phyloP scores from a whole-genome alignment of 2,113 vertebrate genomes.

The Saguinus midas region DNA sequence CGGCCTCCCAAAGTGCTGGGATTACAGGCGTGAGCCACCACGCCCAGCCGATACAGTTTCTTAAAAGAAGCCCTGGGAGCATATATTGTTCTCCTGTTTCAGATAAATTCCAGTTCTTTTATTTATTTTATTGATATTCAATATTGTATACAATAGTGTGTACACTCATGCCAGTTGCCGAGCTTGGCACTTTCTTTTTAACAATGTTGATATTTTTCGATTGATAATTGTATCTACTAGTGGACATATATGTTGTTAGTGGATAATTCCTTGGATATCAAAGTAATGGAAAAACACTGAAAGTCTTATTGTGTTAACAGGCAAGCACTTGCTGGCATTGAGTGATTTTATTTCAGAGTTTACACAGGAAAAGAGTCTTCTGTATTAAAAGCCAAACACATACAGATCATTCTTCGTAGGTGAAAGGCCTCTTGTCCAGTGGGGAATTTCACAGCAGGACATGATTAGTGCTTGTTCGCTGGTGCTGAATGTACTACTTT shows the following conservation, averaged over 20 bases:
- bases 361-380: neutral
- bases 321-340: neutral
- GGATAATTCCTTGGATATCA: neutral
- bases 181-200: neutral
- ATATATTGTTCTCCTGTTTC: neutral
- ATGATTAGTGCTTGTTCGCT: neutral
- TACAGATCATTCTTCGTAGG: neutral
- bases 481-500: neutral
- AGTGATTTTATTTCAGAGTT: conserved; percentile 14
- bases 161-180: neutral
- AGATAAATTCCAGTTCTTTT: neutral
- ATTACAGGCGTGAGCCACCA: too few species aligned
- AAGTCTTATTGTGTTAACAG: neutral
- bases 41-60: neutral
- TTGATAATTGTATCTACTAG: conserved; percentile 40
- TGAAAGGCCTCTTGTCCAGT: neutral
- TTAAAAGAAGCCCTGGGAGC: neutral
- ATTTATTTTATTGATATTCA: neutral
- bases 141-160: neutral
- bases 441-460: neutral
- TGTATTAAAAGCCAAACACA: conserved; percentile 14
- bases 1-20: too few species aligned
- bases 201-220: neutral
- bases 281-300: neutral
- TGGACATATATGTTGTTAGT: neutral